Evolutionary conservation across 2,113 vertebrate genomes (phyloP).

Genomic region (Spea bombifrons): DNA sequence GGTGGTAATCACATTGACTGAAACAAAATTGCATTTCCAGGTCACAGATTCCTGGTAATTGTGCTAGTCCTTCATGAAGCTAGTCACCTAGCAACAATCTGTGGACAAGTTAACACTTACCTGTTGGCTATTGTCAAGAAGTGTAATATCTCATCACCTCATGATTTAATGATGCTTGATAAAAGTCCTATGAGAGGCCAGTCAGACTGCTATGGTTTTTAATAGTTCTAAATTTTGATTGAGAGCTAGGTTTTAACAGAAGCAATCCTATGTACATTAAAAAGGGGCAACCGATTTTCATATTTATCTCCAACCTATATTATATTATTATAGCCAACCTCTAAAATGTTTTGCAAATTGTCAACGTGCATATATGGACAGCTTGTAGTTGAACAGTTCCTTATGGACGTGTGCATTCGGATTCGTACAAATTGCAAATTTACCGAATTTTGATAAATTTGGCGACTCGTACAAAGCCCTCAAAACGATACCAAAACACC

Average conservation of each 20-base stretch:
- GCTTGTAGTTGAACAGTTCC: no score
- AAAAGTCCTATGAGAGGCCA: not conserved
- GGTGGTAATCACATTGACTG: not conserved
- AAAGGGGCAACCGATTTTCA: no score
- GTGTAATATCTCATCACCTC: not conserved
- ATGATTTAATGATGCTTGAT: not conserved
- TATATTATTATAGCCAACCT: no score
- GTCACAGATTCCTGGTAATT: not conserved
- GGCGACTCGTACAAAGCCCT: no score
- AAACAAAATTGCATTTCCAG: not conserved
- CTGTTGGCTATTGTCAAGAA: not conserved
- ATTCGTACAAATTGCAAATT: no score
- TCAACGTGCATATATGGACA: no score
- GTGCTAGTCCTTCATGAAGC: not conserved
- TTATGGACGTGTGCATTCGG: no score
- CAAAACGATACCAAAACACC: no score
- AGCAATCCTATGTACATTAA: not conserved
- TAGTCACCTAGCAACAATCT: not conserved
- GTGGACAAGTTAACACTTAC: not conserved
- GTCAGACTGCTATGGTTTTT: not conserved
- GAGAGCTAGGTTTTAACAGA: not conserved
- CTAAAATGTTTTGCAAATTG: no score
- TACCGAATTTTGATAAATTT: no score
- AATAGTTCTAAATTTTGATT: not conserved
- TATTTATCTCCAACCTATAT: no score